phyloP scores from a whole-genome alignment of 1,140 invertebrate species.

The Saccostrea echinata region DNA sequence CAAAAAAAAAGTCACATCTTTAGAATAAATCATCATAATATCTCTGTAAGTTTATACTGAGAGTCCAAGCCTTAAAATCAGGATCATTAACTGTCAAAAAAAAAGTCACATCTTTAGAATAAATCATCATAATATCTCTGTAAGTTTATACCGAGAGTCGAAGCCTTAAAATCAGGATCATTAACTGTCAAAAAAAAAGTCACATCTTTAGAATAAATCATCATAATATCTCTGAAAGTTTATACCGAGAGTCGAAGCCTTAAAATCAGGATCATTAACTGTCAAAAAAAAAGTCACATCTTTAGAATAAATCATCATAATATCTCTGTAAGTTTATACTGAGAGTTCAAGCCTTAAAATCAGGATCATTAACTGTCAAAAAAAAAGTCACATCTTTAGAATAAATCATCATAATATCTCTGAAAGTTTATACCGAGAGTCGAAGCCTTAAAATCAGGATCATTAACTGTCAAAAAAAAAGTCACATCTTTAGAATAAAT shows the following conservation, averaged over 20 bases:
- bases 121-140: neutral
- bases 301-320: neutral
- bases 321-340: neutral
- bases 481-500: neutral
- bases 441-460: slow-evolving; percentile 87
- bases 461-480: slow-evolving; percentile 86
- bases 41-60: neutral
- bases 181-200: slow-evolving; percentile 85
- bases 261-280: slow-evolving; percentile 92
- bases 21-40: neutral
- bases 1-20: slow-evolving; percentile 72
- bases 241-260: slow-evolving; percentile 75
- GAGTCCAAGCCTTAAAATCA: slow-evolving; percentile 86
- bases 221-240: neutral
- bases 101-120: neutral
- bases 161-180: slow-evolving; percentile 88
- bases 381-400: neutral
- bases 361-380: slow-evolving; percentile 88
- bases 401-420: neutral
- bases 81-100: slow-evolving; percentile 87
- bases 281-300: slow-evolving; percentile 74
- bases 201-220: neutral
- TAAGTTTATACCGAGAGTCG: too few species aligned
- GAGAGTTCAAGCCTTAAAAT: slow-evolving; percentile 85
- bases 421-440: too few species aligned